These are phyloP conservation scores for Gorsachius magnificus DNA, from an alignment of 2,797 vertebrate genomes.

Conservation along the genomic window DNA sequence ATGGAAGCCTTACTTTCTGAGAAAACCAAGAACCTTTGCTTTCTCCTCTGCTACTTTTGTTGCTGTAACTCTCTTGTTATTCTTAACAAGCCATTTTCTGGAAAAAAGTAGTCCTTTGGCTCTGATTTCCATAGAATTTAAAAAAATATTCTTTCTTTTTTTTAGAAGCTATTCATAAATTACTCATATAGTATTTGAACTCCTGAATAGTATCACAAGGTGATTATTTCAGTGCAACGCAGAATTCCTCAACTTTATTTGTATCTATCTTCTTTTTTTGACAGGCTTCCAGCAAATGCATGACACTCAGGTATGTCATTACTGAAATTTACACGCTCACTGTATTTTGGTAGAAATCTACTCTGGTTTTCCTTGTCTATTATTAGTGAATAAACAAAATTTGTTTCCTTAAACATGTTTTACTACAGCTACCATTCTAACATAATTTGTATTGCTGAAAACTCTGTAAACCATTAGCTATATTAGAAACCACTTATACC, in stretches of 20 bases:
- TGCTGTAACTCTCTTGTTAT: background rate
- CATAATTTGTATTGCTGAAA: background rate
- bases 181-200: background rate
- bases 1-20: background rate
- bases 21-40: background rate
- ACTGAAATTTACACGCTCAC: background rate
- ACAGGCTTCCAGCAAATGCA: background rate
- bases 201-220: background rate
- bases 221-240: background rate
- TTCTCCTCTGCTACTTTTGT: background rate
- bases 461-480: background rate
- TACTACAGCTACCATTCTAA: background rate
- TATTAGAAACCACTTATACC: background rate
- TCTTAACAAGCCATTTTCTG: background rate
- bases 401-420: background rate
- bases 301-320: background rate
- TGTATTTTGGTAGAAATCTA: background rate
- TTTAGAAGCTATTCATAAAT: background rate
- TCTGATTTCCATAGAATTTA: background rate
- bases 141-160: background rate
- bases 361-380: background rate
- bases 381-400: background rate
- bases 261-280: background rate
- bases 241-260: background rate
- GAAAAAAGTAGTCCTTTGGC: background rate